These are phyloP conservation scores for Sympetrum striolatum DNA, from an alignment of 2,888 invertebrate species.

Conservation along the genomic window DNA sequence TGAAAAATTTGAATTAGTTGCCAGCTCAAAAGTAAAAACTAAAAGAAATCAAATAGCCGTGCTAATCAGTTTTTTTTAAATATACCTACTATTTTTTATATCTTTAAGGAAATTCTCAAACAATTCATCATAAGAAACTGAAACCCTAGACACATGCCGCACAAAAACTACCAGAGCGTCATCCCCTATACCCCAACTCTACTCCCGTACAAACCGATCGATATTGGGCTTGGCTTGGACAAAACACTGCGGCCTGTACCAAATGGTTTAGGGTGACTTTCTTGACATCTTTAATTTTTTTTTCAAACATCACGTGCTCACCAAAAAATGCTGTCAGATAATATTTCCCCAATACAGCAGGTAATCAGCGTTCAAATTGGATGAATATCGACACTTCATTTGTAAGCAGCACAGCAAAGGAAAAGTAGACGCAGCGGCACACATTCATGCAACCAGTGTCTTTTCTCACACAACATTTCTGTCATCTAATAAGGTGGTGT, in stretches of 20 bases:
- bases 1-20: no score
- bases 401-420: neutral
- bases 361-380: neutral
- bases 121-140: neutral
- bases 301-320: neutral
- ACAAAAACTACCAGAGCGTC: neutral
- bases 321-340: neutral
- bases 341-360: neutral
- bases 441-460: constrained; percentile 33
- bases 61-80: no score
- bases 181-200: neutral
- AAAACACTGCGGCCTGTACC: neutral
- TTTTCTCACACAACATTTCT: constrained; percentile 14
- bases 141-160: neutral
- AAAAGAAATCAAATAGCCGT: no score
- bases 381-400: neutral
- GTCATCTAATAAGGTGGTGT: constrained; percentile 6
- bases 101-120: no score
- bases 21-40: no score
- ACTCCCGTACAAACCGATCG: constrained; percentile 21
- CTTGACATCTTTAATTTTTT: neutral
- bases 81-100: no score
- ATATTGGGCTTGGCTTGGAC: constrained; percentile 41
- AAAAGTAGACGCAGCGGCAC: neutral
- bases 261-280: neutral